Evolutionary conservation across 2,888 invertebrate genomes (phyloP).

Genomic region (Stenchaetothrips biformis): DNA sequence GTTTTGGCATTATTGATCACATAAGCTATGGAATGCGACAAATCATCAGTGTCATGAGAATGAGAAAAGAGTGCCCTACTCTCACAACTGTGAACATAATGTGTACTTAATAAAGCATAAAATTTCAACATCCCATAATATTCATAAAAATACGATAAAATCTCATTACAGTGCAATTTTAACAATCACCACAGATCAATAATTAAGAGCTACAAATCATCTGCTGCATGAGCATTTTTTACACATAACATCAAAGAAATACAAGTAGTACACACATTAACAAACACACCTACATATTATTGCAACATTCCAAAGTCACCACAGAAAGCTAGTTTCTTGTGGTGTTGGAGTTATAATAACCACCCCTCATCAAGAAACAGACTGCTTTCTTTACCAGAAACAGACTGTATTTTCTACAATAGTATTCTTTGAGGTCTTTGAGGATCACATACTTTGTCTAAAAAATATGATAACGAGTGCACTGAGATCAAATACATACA

Average conservation of each 20-base stretch:
- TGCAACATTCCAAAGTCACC: conserved; percentile 1
- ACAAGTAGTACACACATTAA: not conserved
- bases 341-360: not conserved
- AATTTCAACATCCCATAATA: conserved; percentile 8
- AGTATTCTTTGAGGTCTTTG: not conserved
- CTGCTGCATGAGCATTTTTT: not conserved
- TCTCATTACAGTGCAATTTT: not conserved
- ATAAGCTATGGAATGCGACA: not conserved
- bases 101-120: not conserved
- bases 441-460: not conserved
- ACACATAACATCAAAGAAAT: not conserved
- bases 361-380: not conserved
- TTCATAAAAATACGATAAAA: conserved; percentile 24
- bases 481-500: conserved; percentile 7
- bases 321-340: not conserved
- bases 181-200: not conserved
- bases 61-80: too few species aligned
- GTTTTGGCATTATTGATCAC: conserved; percentile 6
- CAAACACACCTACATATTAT: not conserved
- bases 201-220: not conserved
- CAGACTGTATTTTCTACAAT: not conserved
- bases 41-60: not conserved
- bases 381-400: not conserved
- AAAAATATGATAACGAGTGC: conserved; percentile 11
- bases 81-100: not conserved